Base-by-base conservation (phyloP, 2,888 invertebrate genomes). In the Cephus runcator region DNA sequence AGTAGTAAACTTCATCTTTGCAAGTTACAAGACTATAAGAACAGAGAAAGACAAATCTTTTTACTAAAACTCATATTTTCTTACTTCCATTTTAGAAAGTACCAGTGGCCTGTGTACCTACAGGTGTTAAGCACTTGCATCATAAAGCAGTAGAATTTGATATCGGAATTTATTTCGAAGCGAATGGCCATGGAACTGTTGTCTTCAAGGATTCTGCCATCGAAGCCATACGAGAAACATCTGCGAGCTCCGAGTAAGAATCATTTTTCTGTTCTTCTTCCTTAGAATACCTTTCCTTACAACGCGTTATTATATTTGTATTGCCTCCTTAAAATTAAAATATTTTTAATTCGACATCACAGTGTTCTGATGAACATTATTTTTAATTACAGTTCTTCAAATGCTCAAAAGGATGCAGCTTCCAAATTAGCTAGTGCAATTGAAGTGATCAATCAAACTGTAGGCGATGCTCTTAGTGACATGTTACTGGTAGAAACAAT, bases 141-240 rank as follows among this genome's bases (percentile, higher is more conserved):
- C 96, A 97, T 88, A 96, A 96, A 89, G 99, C 99, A 0, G 88
- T 95, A 69, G 94, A 97, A 77, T 99, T 95, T 92, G 99, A 99
- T 90, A 95, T 99, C 86, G 99, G 99, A 3, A 95, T 99, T 6
- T 99, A 99, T 92, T 99, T 99, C 92, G 99, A 99, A 91, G 99
- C 99, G 0, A 99, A 99, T 92, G 99, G 99, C 0, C 99, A 99
- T 92, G 99, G 99, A 23, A 99, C 99, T 0, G 96, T 97, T 0
- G 92, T 98, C 0, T 98, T 98, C 87, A 97, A 96, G 89, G 92
- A 94, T 1, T 91, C 92, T 31, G 96, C 97, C 0, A 94, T 95
- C 87, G 89, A 92, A 15, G 89, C 92, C 23, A 93, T 96, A 75
- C 91, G 91, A 79, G 92, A 91, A 79, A 93, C 92, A 69, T 87